Percentiles rank a stretch among this genome's conserved stretches.
These are phyloP conservation scores for Carpatolechia fugitivella DNA, from an alignment of 2,888 invertebrate genomes.

Conservation along the genomic window DNA sequence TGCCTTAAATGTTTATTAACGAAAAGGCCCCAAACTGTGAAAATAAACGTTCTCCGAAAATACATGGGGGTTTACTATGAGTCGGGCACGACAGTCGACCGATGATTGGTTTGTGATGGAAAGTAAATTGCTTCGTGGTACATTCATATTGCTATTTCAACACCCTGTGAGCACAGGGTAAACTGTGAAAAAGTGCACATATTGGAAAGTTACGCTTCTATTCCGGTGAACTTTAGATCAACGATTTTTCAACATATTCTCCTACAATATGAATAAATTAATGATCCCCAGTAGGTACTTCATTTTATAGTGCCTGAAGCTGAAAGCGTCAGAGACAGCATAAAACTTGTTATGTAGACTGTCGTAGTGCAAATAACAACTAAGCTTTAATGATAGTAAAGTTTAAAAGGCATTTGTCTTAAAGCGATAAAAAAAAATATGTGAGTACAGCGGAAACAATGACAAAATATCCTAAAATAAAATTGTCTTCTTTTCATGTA, in stretches of 20 bases:
- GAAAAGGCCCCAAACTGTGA: not conserved
- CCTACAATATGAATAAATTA: too few species aligned
- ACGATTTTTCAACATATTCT: not conserved
- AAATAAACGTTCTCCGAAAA: slow-evolving; percentile 13
- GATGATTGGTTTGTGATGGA: slow-evolving; percentile 68
- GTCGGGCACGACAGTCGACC: slow-evolving; percentile 20
- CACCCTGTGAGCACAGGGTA: not conserved
- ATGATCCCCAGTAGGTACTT: too few species aligned
- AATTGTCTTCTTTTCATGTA: slow-evolving; percentile 4
- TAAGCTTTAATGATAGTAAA: too few species aligned
- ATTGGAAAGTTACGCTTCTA: not conserved
- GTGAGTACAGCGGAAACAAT: not conserved
- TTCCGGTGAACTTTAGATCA: not conserved
- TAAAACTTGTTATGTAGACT: too few species aligned
- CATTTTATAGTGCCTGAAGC: too few species aligned
- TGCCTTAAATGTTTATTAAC: too few species aligned
- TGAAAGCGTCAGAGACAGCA: too few species aligned
- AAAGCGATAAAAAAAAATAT: too few species aligned
- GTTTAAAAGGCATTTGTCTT: too few species aligned
- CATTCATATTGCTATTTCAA: slow-evolving; percentile 27
- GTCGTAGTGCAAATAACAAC: too few species aligned
- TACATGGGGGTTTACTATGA: slow-evolving; percentile 20
- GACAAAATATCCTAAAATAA: not conserved
- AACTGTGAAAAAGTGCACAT: not conserved
- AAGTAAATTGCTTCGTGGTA: slow-evolving; percentile 64